Percentiles rank a stretch among this genome's conserved stretches.
phyloP scores from a whole-genome alignment of 2,113 vertebrate genomes.

The Alouatta palliata region DNA sequence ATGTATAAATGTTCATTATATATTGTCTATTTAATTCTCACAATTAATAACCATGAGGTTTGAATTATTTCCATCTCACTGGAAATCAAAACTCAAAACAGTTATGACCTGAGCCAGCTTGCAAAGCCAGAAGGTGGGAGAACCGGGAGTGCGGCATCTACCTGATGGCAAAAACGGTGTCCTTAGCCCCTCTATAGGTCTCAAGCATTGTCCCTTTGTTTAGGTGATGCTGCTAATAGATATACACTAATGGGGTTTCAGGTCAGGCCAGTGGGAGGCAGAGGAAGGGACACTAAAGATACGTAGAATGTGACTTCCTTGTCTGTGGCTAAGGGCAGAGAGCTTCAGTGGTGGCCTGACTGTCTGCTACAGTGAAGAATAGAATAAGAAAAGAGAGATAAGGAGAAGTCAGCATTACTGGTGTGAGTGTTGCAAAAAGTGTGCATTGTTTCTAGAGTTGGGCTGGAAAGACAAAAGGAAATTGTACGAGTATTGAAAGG shows the following conservation, averaged over 20 bases:
- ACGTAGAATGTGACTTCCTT: too few species aligned
- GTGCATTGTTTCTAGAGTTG: neutral
- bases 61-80: neutral
- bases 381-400: neutral
- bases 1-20: neutral
- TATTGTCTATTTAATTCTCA: neutral
- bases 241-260: neutral
- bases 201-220: neutral
- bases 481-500: neutral
- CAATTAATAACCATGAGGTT: neutral
- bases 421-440: neutral
- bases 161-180: neutral
- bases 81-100: neutral
- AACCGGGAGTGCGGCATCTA: neutral
- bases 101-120: neutral
- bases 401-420: neutral
- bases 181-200: neutral
- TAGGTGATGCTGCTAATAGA: accelerated
- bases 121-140: neutral
- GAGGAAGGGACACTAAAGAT: neutral
- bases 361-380: neutral
- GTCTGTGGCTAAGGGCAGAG: neutral
- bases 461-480: neutral
- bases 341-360: neutral
- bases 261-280: neutral